Evolutionary conservation across 2,113 vertebrate genomes (phyloP).

Genomic region (Empidonax traillii): DNA sequence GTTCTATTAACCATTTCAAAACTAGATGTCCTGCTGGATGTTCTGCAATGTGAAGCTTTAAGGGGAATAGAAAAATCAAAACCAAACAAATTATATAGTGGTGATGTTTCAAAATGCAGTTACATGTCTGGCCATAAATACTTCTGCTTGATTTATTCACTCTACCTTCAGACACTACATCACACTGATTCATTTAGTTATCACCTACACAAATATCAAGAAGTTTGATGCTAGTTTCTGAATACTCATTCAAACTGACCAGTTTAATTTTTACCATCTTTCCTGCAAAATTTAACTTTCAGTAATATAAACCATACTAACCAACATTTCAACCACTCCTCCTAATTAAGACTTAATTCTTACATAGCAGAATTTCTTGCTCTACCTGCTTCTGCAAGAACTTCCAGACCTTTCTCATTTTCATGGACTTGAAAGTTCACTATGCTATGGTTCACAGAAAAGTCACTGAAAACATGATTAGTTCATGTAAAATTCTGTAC

Average conservation of each 20-base stretch:
- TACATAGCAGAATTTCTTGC: background rate
- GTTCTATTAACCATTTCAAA: slow-evolving; percentile 93
- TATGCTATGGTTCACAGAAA: background rate
- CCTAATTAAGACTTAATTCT: background rate
- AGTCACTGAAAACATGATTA: background rate
- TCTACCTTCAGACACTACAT: background rate
- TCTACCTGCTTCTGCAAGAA: background rate
- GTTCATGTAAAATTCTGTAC: background rate
- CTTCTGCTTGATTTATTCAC: background rate
- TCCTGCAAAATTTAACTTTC: background rate
- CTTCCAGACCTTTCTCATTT: background rate
- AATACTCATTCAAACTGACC: background rate
- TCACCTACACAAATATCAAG: background rate
- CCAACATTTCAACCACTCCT: background rate
- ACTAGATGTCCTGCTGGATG: slow-evolving; percentile 95
- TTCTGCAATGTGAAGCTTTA: slow-evolving; percentile 91
- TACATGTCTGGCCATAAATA: background rate
- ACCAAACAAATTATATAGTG: background rate
- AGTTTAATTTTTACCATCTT: background rate
- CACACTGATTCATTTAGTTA: background rate
- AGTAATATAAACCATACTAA: background rate
- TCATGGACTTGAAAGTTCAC: background rate
- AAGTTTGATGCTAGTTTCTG: background rate
- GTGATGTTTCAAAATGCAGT: background rate
- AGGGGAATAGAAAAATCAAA: background rate